phyloP scores from a whole-genome alignment of 2,888 invertebrate genomes.

The Prenolepis imparis region DNA sequence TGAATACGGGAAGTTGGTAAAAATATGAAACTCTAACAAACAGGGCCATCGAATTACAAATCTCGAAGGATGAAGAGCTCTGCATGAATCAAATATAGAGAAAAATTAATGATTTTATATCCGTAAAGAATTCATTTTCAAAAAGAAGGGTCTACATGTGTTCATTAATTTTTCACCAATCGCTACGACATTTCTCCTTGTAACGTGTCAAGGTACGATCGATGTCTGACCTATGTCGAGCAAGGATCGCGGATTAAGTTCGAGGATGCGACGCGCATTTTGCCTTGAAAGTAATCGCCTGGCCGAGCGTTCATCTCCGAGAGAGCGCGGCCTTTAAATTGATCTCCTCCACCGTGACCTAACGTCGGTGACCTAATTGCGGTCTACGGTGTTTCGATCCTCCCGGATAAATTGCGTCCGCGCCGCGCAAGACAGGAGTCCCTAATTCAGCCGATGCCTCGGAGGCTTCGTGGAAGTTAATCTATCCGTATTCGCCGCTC shows the following conservation, averaged over 20 bases:
- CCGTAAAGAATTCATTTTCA: neutral
- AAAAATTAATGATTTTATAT: neutral
- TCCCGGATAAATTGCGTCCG: slow-evolving; percentile 59
- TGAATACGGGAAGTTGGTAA: neutral
- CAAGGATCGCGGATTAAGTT: slow-evolving; percentile 3
- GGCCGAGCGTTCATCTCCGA: slow-evolving; percentile 10
- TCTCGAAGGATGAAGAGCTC: neutral
- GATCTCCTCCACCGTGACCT: slow-evolving; percentile 49
- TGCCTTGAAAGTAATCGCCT: slow-evolving; percentile 40
- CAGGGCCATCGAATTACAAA: neutral
- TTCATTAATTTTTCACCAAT: neutral
- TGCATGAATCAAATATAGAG: neutral
- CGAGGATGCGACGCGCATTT: slow-evolving; percentile 16
- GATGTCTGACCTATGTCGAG: neutral
- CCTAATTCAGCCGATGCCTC: slow-evolving; percentile 53
- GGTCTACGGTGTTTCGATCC: slow-evolving; percentile 51
- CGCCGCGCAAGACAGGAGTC: neutral
- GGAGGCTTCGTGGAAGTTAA: slow-evolving; percentile 55
- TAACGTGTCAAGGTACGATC: neutral
- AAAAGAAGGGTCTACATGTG: neutral
- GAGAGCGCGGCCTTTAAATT: slow-evolving; percentile 50
- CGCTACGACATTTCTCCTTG: neutral
- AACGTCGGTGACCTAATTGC: slow-evolving; percentile 56
- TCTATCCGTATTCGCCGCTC: slow-evolving; percentile 44
- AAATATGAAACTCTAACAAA: neutral